Base-by-base conservation (phyloP, 2,113 vertebrate genomes). In the Sceloporus undulatus region DNA sequence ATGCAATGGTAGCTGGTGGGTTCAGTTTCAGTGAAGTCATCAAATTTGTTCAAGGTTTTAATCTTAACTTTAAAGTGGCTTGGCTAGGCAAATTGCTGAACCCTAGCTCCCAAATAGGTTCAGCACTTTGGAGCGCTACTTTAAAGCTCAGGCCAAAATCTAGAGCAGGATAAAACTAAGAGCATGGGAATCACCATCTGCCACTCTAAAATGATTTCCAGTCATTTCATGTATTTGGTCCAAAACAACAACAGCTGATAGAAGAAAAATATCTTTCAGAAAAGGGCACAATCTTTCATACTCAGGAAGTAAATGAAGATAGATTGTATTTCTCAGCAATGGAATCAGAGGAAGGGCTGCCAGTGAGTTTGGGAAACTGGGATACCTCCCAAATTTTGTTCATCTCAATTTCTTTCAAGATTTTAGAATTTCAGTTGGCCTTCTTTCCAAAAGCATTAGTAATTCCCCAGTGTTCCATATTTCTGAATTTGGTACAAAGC, bases 281-380 rank as follows among this genome's bases (percentile, higher is more conserved):
- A 73, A 84, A 74, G 70, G 52, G 52, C 19, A 74, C 48, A 34
- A 34, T 84, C n/a, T 73, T 59, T 84, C 83, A 84, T n/a, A 25
- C 18, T 73, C 11, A 54, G 25, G 66, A n/a, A 84, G 65, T 27
- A 71, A 48, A 54, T 74, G 19, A 6, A 84, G 70, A 73, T 56
- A 25, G 54, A 42, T 76, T 11, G 9, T 40, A 1, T 85, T 34
- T 27, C 52, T 75, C 6, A 19, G 52, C 21, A 23, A 59, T 8
- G 5, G 75, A 59, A 59, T 85, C 10, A 13, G 59, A 75, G 4
- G 70, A 75, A 59, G 75, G 70, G n/a, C 52, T 56, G 3, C 16
- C 71, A 19, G 54, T 18, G 14, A 75, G 71, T 62, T 14, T 29
- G 21, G 21, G 38, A 70, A 34, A 48, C 29, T 83, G 18, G 2